These are phyloP conservation scores for Thereva nobilitata DNA, from an alignment of 2,888 invertebrate species.

Conservation along the genomic window DNA sequence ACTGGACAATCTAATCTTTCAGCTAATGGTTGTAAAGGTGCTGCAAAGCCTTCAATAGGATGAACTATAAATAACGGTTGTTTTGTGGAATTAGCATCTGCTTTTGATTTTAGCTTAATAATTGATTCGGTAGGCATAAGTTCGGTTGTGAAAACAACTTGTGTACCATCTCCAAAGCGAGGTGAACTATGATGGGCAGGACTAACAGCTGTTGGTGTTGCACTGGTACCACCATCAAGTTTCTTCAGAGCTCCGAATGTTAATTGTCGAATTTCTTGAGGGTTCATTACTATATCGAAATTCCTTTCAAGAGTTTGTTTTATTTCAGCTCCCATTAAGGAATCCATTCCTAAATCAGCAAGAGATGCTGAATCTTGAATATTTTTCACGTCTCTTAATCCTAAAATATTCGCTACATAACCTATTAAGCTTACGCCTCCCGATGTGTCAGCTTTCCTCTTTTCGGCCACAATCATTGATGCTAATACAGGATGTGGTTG, in stretches of 20 bases:
- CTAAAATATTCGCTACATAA: slow-evolving; percentile 85
- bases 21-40: slow-evolving; percentile 72
- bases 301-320: slow-evolving; percentile 93
- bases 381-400: slow-evolving; percentile 83
- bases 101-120: slow-evolving; percentile 68
- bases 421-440: slow-evolving; percentile 71
- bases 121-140: slow-evolving; percentile 77
- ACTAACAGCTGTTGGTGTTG: slow-evolving; percentile 42
- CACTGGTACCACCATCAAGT: slow-evolving; percentile 50
- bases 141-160: slow-evolving; percentile 64
- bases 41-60: slow-evolving; percentile 87
- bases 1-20: slow-evolving; percentile 74
- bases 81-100: slow-evolving; percentile 53
- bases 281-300: slow-evolving; percentile 86
- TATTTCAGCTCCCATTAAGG: slow-evolving; percentile 98
- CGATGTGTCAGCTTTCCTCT: slow-evolving; percentile 65
- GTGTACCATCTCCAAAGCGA: slow-evolving; percentile 59
- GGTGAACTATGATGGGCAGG: slow-evolving; percentile 47
- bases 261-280: slow-evolving; percentile 86
- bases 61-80: slow-evolving; percentile 72
- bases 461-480: slow-evolving; percentile 87
- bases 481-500: slow-evolving; percentile 82
- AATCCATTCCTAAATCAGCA: slow-evolving; percentile 97
- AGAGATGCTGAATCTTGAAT: slow-evolving; percentile 77
- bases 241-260: slow-evolving; percentile 76